Base-by-base conservation (phyloP, 35 echinoderm and acorn worm genomes). In the Apostichopus californicus region DNA sequence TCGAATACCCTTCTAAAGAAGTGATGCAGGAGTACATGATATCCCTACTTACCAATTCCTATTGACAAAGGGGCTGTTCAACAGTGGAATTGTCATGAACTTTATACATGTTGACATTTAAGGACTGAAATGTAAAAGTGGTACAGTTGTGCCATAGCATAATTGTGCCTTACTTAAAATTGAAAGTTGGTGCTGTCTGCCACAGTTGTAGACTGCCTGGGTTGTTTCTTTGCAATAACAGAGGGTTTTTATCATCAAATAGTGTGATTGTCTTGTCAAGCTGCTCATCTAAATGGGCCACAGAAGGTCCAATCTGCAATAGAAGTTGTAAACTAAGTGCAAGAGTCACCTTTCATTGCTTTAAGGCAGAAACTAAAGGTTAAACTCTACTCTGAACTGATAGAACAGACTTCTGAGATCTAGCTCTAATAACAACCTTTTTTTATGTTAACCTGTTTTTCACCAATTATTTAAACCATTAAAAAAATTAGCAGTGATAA, bases 241-340 rank as follows among this genome's bases (percentile, higher is more conserved):
- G 57, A 10, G 86, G 86, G 54, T 46, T 20, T 24, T 66, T 21
- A 5, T 6, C 17, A 72, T 89, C 86, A 89, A 89, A 89, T 60
- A 18, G 61, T 72, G 63, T 52, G 5, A 72, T 53, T 53, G 63
- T 89, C 61, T 89, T 75, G 5, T 26, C 64, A 2, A 72, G 18
- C 46, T 75, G 22, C 8, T 89, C 63, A 89, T 89, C 86, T 52
- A 89, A 75, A 22, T 89, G 72, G 20, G 61, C 86, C 4, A 89
- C 21, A 28, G 86, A 89, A 18, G 86, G 68, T 15, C 86, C 86
- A 89, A 89, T 89, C 86, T 89, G 12, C 58, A 72, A 46, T 24
- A 78, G 28, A 78, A 46, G 34, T 46, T 46, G 34, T 46, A 46
- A 46, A 46, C 3, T 46, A 46, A 46, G 34, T 46, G 34, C 0